A percentile compares a stretch with the other conserved stretches of the same genome.
Evolutionary conservation across 35 echinoderm and acorn worm species (phyloP).

Genomic region (Anneissia japonica): DNA sequence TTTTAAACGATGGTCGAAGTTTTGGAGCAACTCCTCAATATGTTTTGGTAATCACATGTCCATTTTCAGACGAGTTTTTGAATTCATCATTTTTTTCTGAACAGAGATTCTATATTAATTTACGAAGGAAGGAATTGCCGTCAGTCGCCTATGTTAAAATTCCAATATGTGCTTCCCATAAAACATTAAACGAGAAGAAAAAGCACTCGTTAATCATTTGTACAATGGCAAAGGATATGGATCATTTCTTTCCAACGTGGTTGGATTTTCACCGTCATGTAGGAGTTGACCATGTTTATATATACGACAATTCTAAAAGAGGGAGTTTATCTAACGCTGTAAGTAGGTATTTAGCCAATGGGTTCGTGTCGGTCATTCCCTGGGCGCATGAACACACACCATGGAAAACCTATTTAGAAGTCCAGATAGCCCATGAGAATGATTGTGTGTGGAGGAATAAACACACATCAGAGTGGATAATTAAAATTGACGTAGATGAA

Average conservation of each 20-base stretch:
- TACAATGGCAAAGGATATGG: slow-evolving; percentile 87
- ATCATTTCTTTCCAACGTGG: slow-evolving; percentile 60
- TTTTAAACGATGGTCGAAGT: slow-evolving; percentile 58
- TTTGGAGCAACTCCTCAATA: slow-evolving; percentile 81
- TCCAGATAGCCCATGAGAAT: slow-evolving; percentile 78
- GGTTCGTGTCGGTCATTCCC: slow-evolving; percentile 62
- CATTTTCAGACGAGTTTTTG: slow-evolving; percentile 12
- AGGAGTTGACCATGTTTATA: slow-evolving; percentile 79
- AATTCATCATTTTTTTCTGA: background rate
- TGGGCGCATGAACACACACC: slow-evolving; percentile 62
- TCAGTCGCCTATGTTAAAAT: slow-evolving; percentile 27
- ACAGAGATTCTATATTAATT: background rate
- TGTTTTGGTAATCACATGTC: slow-evolving; percentile 63
- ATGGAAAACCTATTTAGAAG: slow-evolving; percentile 73
- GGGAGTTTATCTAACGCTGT: slow-evolving; percentile 24
- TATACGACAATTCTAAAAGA: slow-evolving; percentile 61
- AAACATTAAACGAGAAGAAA: slow-evolving; percentile 22
- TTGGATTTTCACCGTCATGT: slow-evolving; percentile 70
- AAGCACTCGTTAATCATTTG: slow-evolving; percentile 51
- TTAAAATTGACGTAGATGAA: slow-evolving; percentile 81
- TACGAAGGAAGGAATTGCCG: slow-evolving; percentile 12
- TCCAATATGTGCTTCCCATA: slow-evolving; percentile 16
- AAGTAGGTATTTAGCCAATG: slow-evolving; percentile 25
- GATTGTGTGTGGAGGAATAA: slow-evolving; percentile 69
- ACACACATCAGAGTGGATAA: slow-evolving; percentile 49